A percentile compares a stretch with the other conserved stretches of the same genome.
phyloP scores from a whole-genome alignment of 2,888 invertebrate genomes.

The Gastrophysa polygoni region DNA sequence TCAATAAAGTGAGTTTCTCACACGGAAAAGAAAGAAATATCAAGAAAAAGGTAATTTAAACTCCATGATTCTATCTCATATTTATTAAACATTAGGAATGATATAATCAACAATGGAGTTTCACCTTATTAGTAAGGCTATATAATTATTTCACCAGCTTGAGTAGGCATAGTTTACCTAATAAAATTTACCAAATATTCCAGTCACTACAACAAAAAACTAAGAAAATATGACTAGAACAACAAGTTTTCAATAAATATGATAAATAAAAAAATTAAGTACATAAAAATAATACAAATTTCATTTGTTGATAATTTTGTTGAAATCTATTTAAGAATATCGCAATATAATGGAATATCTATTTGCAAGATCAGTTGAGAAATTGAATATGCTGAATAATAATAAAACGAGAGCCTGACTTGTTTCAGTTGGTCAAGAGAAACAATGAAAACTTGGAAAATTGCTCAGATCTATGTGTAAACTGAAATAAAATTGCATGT shows the following conservation, averaged over 20 bases:
- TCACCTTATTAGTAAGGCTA: background rate
- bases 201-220: background rate
- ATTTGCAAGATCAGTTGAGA: too few species aligned
- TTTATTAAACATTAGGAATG: slow-evolving; percentile 18
- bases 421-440: too few species aligned
- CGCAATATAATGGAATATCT: background rate
- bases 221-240: background rate
- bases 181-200: background rate
- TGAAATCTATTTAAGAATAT: background rate
- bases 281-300: background rate
- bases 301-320: too few species aligned
- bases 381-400: too few species aligned
- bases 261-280: background rate
- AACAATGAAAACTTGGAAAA: too few species aligned
- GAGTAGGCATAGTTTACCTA: background rate
- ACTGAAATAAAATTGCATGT: too few species aligned
- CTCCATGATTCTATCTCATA: background rate
- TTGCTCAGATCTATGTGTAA: too few species aligned
- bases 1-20: too few species aligned
- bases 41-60: too few species aligned
- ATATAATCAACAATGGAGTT: slow-evolving; percentile 11
- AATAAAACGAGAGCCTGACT: too few species aligned
- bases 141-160: background rate
- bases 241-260: background rate
- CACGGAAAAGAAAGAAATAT: too few species aligned